phyloP scores from a whole-genome alignment of 2,797 vertebrate genomes.

The Fistularia commersonii region DNA sequence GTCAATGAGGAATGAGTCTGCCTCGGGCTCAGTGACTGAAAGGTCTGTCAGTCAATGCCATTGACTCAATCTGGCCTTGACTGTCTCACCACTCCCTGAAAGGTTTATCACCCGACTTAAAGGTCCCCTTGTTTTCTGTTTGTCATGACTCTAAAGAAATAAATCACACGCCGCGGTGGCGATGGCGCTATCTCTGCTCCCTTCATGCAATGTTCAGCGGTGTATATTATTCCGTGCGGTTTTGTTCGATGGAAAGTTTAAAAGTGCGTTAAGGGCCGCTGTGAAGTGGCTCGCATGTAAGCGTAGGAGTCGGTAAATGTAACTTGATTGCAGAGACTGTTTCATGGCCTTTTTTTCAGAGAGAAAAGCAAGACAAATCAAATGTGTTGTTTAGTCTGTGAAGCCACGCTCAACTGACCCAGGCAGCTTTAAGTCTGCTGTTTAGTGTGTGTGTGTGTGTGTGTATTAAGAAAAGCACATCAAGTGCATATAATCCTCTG shows the following conservation, averaged over 20 bases:
- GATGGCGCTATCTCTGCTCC: background rate
- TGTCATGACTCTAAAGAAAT: background rate
- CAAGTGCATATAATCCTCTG: too few species aligned
- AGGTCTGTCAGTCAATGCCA: conserved; percentile 60
- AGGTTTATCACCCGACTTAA: conserved; percentile 38
- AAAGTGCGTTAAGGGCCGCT: conserved; percentile 5
- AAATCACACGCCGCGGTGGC: too few species aligned
- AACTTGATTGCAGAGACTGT: conserved; percentile 22
- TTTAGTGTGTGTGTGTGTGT: too few species aligned
- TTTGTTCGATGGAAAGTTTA: background rate
- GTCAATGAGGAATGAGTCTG: conserved; percentile 54
- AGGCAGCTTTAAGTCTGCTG: too few species aligned
- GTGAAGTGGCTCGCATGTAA: conserved; percentile 3
- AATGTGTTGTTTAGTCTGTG: conserved; percentile 26
- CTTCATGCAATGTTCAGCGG: background rate
- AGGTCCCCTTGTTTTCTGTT: conserved; percentile 26
- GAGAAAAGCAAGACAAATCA: conserved; percentile 32
- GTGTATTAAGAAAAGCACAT: too few species aligned
- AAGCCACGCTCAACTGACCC: too few species aligned
- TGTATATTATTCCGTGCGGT: too few species aligned
- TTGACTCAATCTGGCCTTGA: conserved; percentile 53
- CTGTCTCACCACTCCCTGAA: conserved; percentile 34
- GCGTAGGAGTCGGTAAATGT: conserved; percentile 25
- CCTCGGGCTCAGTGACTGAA: conserved; percentile 50
- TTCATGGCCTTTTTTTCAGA: conserved; percentile 40